A percentile compares a stretch with the other conserved stretches of the same genome.
phyloP scores from a whole-genome alignment of 2,888 invertebrate genomes.

The Cryptophagus acutangulus region DNA sequence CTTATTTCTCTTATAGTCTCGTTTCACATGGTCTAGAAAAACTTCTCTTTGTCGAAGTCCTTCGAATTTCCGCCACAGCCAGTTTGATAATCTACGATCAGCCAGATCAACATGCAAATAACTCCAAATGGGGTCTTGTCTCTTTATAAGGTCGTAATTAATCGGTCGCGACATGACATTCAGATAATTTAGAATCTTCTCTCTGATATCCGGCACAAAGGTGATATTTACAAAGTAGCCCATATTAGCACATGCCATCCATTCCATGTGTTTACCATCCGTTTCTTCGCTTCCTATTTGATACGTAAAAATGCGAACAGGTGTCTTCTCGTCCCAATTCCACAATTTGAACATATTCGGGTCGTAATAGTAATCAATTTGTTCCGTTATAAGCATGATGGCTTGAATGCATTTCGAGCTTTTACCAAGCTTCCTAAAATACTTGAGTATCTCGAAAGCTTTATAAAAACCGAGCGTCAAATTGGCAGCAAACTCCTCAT shows the following conservation, averaged over 20 bases:
- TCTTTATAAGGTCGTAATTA: conserved; percentile 64
- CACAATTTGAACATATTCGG: conserved; percentile 76
- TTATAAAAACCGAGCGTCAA: conserved; percentile 50
- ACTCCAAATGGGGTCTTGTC: conserved; percentile 83
- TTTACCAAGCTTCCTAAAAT: conserved; percentile 29
- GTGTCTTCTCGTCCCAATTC: conserved; percentile 66
- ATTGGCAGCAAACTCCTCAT: conserved; percentile 35
- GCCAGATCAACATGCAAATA: conserved; percentile 93
- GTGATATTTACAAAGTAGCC: conserved; percentile 93
- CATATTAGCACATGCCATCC: conserved; percentile 97
- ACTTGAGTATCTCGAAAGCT: conserved; percentile 77
- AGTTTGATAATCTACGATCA: conserved; percentile 85
- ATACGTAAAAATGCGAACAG: conserved; percentile 95
- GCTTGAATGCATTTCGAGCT: conserved; percentile 74
- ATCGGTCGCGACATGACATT: conserved; percentile 94
- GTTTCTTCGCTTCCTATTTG: conserved; percentile 76
- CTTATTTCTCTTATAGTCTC: conserved; percentile 42
- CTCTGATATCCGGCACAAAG: conserved; percentile 91
- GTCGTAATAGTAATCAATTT: conserved; percentile 88
- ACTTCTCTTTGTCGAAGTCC: conserved; percentile 73
- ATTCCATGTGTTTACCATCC: conserved; percentile 85
- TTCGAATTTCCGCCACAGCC: conserved; percentile 82
- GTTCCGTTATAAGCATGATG: conserved; percentile 97
- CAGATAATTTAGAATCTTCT: conserved; percentile 89
- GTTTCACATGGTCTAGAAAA: conserved; percentile 58